Base-by-base conservation (phyloP, 2,113 vertebrate genomes). In the Microcebus murinus region DNA sequence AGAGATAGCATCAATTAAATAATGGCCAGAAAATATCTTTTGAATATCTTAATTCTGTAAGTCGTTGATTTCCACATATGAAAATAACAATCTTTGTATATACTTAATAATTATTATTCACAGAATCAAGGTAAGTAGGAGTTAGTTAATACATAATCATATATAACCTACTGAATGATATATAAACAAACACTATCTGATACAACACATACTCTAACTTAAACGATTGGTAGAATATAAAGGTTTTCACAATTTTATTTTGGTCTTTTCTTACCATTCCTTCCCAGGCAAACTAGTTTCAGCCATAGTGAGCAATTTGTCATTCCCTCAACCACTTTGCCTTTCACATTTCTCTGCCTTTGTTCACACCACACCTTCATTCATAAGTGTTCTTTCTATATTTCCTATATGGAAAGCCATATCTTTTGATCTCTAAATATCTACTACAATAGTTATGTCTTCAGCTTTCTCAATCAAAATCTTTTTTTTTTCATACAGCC, bases 101-200 rank as follows among this genome's bases (percentile, higher is more conserved):
- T 79, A 93, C 23, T 90, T 87, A 94, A 14, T 90, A 74, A 92
- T 63, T 87, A 67, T 31, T 65, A 0, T 80, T 94, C 39, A 87
- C 8, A 80, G 57, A 92, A 36, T 27, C 31, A 90, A 34, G 27
- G 80, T 71, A 87, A 90, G 31, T 15, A 92, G 36, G 5, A 71
- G 17, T 21, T 91, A 55, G 45, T 83, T 76, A 85, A 89, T 23
- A 84, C 31, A 25, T 80, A 94, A 82, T 20, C 63, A 92, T n/a
- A 34, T n/a, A 57, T 21, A 63, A 89, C 10, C 42, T 73, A 21
- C 34, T 17, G 9, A 83, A 70, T 39, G 23, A n/a, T 36, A 31
- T 50, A 59, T 36, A 68, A 76, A 73, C 7, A 86, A 81, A 73
- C 3, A 59, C 10, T 79, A 50, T 15, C 31, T 80, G 17, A 25